Evolutionary conservation across 2,113 vertebrate genomes (phyloP).

Genomic region (Pampusana beccarii): DNA sequence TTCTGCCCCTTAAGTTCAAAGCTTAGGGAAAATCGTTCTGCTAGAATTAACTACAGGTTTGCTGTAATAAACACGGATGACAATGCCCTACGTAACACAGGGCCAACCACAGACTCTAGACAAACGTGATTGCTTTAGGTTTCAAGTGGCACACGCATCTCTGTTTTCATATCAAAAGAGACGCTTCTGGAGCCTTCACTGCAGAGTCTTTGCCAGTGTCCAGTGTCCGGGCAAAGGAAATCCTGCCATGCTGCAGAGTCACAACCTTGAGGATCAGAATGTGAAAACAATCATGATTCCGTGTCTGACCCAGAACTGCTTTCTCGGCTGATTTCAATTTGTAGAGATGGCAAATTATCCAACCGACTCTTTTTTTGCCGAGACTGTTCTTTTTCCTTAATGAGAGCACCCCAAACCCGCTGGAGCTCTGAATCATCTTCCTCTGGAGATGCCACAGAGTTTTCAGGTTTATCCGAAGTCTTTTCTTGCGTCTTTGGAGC

Average conservation of each 20-base stretch:
- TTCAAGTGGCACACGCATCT: constrained; percentile 30
- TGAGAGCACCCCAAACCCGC: constrained; percentile 94
- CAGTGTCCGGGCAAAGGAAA: background rate
- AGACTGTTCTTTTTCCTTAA: constrained; percentile 92
- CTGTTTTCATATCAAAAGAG: constrained; percentile 27
- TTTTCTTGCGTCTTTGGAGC: constrained; percentile 79
- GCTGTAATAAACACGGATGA: constrained; percentile 43
- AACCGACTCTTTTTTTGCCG: constrained; percentile 94
- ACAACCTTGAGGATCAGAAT: background rate
- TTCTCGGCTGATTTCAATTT: constrained; percentile 97
- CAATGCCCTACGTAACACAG: constrained; percentile 59
- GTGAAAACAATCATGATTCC: constrained; percentile 83
- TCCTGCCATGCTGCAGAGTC: constrained; percentile 23
- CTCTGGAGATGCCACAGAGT: constrained; percentile 66
- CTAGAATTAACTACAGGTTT: constrained; percentile 59
- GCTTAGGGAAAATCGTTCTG: constrained; percentile 34
- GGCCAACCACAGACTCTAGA: constrained; percentile 55
- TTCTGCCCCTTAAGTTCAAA: constrained; percentile 67
- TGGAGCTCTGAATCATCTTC: constrained; percentile 94
- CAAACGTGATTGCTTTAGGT: constrained; percentile 18
- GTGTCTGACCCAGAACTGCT: constrained; percentile 93
- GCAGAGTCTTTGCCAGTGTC: constrained; percentile 34
- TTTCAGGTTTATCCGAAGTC: constrained; percentile 68
- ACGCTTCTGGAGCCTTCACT: constrained; percentile 16
- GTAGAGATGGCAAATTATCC: constrained; percentile 94